phyloP scores from a whole-genome alignment of 1,140 invertebrate genomes.

The Drosophila nasuta region DNA sequence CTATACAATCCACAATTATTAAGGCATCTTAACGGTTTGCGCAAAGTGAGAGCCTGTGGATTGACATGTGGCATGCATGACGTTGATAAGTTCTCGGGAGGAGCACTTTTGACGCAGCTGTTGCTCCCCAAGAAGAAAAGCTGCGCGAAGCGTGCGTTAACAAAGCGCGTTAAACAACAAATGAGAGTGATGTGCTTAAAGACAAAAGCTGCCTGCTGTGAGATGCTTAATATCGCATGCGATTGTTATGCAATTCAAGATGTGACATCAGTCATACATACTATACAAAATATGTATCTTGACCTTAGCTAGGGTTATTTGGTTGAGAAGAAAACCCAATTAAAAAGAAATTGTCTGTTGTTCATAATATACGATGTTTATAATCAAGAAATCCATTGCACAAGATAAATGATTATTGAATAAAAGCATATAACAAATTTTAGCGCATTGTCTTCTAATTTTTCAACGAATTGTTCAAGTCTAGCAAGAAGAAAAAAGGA shows the following conservation, averaged over 20 bases:
- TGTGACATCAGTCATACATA: neutral
- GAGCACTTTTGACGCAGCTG: conserved; percentile 50
- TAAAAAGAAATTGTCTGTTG: conserved; percentile 26
- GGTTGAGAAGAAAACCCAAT: neutral
- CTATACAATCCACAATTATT: conserved; percentile 55
- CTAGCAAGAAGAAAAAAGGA: conserved; percentile 27
- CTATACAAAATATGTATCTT: neutral
- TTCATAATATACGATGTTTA: conserved; percentile 72
- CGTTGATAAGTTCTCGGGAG: conserved; percentile 50
- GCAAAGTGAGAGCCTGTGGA: conserved; percentile 46
- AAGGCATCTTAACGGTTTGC: conserved; percentile 28
- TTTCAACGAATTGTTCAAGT: conserved; percentile 64
- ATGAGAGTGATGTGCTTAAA: conserved; percentile 4
- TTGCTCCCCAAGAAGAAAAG: conserved; percentile 40
- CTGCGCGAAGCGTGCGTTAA: conserved; percentile 13
- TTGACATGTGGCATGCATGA: conserved; percentile 65
- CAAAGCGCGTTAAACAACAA: conserved; percentile 15
- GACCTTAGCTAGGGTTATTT: neutral
- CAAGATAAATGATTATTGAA: conserved; percentile 79
- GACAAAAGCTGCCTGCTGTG: conserved; percentile 49
- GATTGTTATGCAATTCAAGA: neutral
- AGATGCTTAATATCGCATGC: conserved; percentile 5
- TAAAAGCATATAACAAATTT: conserved; percentile 68
- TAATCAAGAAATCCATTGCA: conserved; percentile 62
- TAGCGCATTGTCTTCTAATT: conserved; percentile 68